Conservation (phyloP, 2,113 vertebrate species). For the Echinops telfairi region DNA sequence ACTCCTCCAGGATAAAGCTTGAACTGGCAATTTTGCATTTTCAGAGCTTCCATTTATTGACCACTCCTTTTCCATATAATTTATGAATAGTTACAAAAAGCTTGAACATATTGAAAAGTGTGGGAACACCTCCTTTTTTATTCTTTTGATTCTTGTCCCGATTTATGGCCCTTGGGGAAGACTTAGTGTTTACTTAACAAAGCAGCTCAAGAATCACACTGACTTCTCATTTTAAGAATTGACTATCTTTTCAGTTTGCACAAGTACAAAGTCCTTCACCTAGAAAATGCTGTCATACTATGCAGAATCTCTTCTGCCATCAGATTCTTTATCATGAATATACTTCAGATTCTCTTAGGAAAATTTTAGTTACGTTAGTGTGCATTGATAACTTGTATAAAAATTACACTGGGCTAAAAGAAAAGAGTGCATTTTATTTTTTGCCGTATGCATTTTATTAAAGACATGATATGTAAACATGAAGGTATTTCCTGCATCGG, state of each 20-base stretch:
- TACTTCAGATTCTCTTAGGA: background rate
- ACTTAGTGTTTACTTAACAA: constrained; percentile 4
- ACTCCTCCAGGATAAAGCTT: background rate
- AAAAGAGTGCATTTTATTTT: background rate
- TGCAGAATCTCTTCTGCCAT: background rate
- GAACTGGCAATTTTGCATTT: background rate
- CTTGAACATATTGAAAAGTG: background rate
- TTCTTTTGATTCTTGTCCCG: background rate
- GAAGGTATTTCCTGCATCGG: background rate
- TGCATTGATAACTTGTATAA: background rate
- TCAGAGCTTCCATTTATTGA: background rate
- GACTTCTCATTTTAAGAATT: background rate
- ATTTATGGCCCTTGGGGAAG: background rate
- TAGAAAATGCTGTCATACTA: background rate
- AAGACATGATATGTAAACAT: background rate
- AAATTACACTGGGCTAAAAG: background rate
- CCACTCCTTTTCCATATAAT: background rate
- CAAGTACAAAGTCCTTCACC: background rate
- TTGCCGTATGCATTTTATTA: background rate
- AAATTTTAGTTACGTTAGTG: background rate
- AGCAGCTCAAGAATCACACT: background rate
- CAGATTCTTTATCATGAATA: background rate
- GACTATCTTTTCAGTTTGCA: background rate
- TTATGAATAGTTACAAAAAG: background rate
- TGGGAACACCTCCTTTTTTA: background rate